Base-by-base conservation (phyloP, 2,888 invertebrate genomes). In the Gari tellinella region DNA sequence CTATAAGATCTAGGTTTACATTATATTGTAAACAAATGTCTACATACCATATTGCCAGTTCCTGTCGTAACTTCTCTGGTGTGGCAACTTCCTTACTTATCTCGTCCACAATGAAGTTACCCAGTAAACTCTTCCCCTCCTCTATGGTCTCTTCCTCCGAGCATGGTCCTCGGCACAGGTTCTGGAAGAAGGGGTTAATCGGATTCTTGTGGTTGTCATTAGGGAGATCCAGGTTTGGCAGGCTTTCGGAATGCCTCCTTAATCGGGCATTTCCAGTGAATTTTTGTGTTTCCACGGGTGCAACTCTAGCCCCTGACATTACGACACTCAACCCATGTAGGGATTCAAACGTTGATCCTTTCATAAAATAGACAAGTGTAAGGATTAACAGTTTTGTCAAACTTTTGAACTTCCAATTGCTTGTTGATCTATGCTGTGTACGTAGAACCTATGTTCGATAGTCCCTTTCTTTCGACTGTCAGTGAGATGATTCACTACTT, bases 101-200 rank as follows among this genome's bases (percentile, higher is more conserved):
- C 55, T 80, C 72, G 5, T 75, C 66, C 10, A 37, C 57, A 21
- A 83, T 55, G 31, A 83, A 81, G 10, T 67, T 56, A 17, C 64
- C 58, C 14, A 83, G 70, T 53, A 83, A 63, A 19, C 67, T 68
- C 49, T 72, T 76, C n/a, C 83, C 82, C 43, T 79, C 83, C 45
- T 79, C 78, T 15, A 55, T 65, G 8, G 67, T 72, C 19, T 83
- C 81, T 38, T 78, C 78, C 3, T 49, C 38, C 12, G 62, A 37
- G 2, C n/a, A 41, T 17, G 41, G 52, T 12, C 40, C 21, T 14
- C 43, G 14, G 51, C 15, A n/a, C 2, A 25, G 4, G n/a, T n/a
- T n/a, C 10, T 31, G n/a, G 25, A 43, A 51, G 2, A 43, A 53
- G 3, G 5, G 25, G 17, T 38, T 48, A 40, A 73, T 61, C 15